A percentile compares a stretch with the other conserved stretches of the same genome.
These are phyloP conservation scores for Napeogenes sylphis DNA, from an alignment of 2,888 invertebrate genomes.

Conservation along the genomic window DNA sequence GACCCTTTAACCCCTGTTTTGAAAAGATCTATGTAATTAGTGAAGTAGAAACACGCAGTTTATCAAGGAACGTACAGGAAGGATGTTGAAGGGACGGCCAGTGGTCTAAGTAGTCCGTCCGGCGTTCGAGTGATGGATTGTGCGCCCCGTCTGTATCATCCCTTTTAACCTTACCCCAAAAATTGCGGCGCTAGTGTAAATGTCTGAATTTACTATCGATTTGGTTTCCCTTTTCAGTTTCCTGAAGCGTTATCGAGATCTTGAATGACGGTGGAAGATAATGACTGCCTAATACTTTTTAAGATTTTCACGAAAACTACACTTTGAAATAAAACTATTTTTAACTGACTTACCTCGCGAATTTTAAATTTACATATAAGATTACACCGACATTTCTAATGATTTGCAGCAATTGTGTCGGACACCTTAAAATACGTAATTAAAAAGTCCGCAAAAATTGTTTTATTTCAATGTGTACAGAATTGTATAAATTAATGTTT, in stretches of 20 bases:
- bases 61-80: conserved; percentile 13
- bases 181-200: background rate
- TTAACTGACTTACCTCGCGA: too few species aligned
- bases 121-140: conserved; percentile 24
- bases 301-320: too few species aligned
- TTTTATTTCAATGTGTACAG: too few species aligned
- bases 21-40: conserved; percentile 4
- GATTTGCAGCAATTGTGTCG: too few species aligned
- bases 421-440: too few species aligned
- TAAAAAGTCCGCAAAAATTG: too few species aligned
- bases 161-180: background rate
- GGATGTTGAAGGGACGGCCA: conserved; percentile 56
- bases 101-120: conserved; percentile 68
- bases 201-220: background rate
- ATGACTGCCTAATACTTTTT: too few species aligned
- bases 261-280: too few species aligned
- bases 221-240: background rate
- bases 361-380: too few species aligned
- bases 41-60: conserved; percentile 5
- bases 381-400: too few species aligned
- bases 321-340: too few species aligned
- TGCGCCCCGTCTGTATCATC: background rate
- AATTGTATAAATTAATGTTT: background rate
- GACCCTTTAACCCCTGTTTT: background rate
- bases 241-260: too few species aligned